Evolutionary conservation across 2,113 vertebrate species (phyloP), one percentile per base, ranked within the genome.

Genomic region (Tauraco erythrolophus): DNA sequence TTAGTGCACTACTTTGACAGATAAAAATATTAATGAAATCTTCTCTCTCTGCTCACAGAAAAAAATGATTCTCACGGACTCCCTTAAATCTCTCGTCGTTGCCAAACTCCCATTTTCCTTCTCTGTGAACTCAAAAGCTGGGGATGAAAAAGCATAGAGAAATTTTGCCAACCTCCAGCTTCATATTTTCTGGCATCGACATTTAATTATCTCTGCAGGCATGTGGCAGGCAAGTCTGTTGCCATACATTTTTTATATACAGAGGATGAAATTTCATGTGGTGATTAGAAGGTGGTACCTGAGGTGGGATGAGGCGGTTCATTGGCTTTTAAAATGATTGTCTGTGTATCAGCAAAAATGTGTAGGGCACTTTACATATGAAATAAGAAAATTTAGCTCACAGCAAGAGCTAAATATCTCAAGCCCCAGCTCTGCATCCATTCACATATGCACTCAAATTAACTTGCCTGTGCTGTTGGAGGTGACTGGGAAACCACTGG

Each of bases 1-100:
- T 98, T 96, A 98, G 81, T 87, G 88, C 93, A 70, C 81, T 95
- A 92, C 69, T 88, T 90, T 87, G 97, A 95, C 92, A 97, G 94
- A 90, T 74, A 92, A 90, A 95, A 94, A 91, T 94, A 96, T 95
- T 96, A 98, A 98, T 94, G 97, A 97, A 98, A 96, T 93, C 91
- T 92, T 94, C 81, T 65, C 61, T 79, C 81, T 89, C 50, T 88
- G 83, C 89, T 84, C 76, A 57, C 69, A 72, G 76, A 56, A 94
- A 96, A 96, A 97, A 92, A 92, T 23, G 39, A 30, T 91, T 94
- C 88, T 82, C 65, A 68, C 89, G 95, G 81, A 89, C 51, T 68
- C 68, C 45, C 76, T 92, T 78, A 88, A 84, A 94, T 94, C 68
- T 88, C 84, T 93, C 77, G 58, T 91, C 76, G 23, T 87, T 96